Conservation (phyloP, 2,797 vertebrate genomes). For the Gadopsis marmoratus region DNA sequence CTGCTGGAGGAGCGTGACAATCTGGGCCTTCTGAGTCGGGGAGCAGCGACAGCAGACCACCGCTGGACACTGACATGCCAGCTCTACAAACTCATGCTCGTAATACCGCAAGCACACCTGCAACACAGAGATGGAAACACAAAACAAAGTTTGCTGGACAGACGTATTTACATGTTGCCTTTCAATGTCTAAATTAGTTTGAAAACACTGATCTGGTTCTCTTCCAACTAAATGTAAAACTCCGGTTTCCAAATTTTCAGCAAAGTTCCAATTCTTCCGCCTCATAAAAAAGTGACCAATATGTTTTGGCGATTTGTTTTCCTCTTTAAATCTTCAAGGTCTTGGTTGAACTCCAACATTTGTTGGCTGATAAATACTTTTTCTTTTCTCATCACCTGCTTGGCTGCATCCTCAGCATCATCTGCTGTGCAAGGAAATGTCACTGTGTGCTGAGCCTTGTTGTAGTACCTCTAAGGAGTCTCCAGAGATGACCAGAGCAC, state of each 20-base stretch:
- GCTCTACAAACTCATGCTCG: constrained; percentile 95
- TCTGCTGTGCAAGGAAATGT: constrained; percentile 43
- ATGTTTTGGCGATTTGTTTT: constrained; percentile 20
- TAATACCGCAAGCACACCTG: constrained; percentile 96
- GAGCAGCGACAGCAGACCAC: constrained; percentile 98
- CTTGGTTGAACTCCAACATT: constrained; percentile 28
- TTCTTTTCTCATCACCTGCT: constrained; percentile 31
- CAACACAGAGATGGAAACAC: background rate
- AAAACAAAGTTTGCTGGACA: background rate
- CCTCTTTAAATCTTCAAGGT: constrained; percentile 13
- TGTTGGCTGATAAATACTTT: constrained; percentile 35
- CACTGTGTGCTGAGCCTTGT: constrained; percentile 22
- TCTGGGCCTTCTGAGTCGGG: constrained; percentile 96
- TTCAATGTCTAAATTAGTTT: background rate
- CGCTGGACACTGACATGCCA: constrained; percentile 96
- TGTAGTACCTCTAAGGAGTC: constrained; percentile 94
- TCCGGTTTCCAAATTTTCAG: background rate
- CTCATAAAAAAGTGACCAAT: constrained; percentile 1
- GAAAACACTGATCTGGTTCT: background rate
- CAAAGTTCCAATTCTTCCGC: constrained; percentile 7
- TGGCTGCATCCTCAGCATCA: constrained; percentile 57
- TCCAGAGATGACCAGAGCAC: constrained; percentile 96
- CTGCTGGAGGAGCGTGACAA: constrained; percentile 92
- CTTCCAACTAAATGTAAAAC: background rate
- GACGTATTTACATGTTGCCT: background rate